Percentiles rank a stretch among this genome's conserved stretches.
Conservation (phyloP, 2,113 vertebrate species). For the Rhodinocichla rosea region DNA sequence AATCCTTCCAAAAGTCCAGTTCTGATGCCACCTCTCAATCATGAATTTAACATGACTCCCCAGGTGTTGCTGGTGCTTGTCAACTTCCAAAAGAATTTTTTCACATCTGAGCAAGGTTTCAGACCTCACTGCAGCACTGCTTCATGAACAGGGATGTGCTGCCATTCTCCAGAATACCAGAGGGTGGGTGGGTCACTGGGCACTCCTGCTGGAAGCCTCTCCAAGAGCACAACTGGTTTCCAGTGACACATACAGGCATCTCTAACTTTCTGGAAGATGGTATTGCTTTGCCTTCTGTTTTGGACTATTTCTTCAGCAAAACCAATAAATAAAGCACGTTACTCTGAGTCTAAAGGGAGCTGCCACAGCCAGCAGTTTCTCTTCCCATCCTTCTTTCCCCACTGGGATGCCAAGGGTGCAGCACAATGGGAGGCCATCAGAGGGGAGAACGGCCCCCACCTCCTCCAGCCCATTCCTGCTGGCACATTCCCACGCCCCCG, state of each 20-base stretch:
- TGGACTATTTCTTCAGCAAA: neutral
- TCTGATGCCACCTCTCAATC: neutral
- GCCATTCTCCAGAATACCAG: neutral
- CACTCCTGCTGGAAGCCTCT: neutral
- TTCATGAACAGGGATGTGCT: fast-evolving
- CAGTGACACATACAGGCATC: neutral
- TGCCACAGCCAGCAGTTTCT: neutral
- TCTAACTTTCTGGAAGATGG: neutral
- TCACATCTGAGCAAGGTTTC: neutral
- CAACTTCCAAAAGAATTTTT: neutral
- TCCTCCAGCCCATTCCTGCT: neutral
- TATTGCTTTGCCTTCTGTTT: neutral
- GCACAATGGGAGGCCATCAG: neutral
- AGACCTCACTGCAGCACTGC: no score
- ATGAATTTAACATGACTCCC: neutral
- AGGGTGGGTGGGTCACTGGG: no score
- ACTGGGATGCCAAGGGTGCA: neutral
- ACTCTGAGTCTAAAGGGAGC: neutral
- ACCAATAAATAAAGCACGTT: neutral
- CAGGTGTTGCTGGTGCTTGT: neutral
- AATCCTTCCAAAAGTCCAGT: neutral
- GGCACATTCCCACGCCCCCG: neutral
- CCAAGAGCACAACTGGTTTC: neutral
- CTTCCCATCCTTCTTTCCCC: neutral
- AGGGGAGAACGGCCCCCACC: neutral